Evolutionary conservation across 1,140 invertebrate genomes (phyloP), one percentile per base, ranked within the genome.

Genomic region (Drosophila willistoni): DNA sequence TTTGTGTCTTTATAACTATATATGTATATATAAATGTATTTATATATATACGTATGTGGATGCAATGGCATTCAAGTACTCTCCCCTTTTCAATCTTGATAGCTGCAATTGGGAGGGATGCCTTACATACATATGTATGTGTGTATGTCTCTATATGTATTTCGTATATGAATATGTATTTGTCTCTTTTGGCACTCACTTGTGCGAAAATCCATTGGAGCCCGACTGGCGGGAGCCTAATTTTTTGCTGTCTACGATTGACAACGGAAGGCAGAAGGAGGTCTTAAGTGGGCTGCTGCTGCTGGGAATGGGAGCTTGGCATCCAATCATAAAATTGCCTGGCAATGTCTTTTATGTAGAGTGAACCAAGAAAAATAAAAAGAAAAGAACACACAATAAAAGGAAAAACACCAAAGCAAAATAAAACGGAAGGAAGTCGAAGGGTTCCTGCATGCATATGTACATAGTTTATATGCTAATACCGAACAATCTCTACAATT

Each of bases 131-230:
- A 47, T 70, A 68, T 64, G 36, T 59, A 56, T 68, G 57, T 56
- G 22, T 47, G 33, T 62, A 25, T 61, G 55, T 75, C 42, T 44
- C n/a, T 47, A 29, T 62, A 42, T 67, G 60, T 75, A 56, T 60
- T 51, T 39, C 19, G 42, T 73, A 54, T 81, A 51, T 51, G 44
- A 51, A 51, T 67, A 33, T 57, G 65, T 60, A 66, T 57, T 67
- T 85, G 82, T 82, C 79, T 80, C 83, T 85, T 82, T 87, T 87
- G 83, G 84, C 83, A 89, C 84, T 87, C 84, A 80, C 73, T 83
- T 89, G 83, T 87, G 83, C 84, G 77, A 87, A 87, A 87, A 87
- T 84, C 84, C 85, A 84, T 75, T 89, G 84, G 84, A 87, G 84
- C 84, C 84, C 84, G 84, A 81, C 84, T 81, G 84, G 80, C 84